phyloP scores from a whole-genome alignment of 2,888 invertebrate genomes.

The Trissonchulus sp. region DNA sequence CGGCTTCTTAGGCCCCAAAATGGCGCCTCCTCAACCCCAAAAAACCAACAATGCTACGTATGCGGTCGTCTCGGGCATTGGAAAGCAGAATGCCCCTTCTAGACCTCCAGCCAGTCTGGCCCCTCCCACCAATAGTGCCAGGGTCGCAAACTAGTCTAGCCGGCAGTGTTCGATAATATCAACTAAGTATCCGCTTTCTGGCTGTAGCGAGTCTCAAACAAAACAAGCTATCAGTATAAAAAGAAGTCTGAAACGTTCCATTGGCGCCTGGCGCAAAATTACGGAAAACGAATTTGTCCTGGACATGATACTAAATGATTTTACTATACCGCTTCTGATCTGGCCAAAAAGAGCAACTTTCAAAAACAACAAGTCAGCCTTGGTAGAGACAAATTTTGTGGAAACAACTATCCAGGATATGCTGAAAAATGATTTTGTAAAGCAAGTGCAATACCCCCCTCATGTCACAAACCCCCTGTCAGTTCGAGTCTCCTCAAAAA shows the following conservation, averaged over 20 bases:
- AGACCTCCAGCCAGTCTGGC: not conserved
- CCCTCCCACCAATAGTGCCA: not conserved
- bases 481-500: not conserved
- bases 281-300: not conserved
- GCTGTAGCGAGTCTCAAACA: too few species aligned
- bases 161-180: too few species aligned
- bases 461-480: constrained; percentile 3
- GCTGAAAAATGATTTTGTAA: too few species aligned
- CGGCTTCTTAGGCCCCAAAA: too few species aligned
- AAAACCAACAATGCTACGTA: constrained; percentile 1
- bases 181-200: too few species aligned
- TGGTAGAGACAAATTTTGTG: not conserved
- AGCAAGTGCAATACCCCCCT: too few species aligned
- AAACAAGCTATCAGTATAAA: too few species aligned
- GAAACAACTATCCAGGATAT: not conserved
- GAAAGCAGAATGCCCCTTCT: not conserved
- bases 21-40: too few species aligned
- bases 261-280: not conserved
- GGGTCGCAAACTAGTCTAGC: too few species aligned
- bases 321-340: not conserved
- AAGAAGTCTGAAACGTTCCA: not conserved
- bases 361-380: not conserved
- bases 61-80: not conserved
- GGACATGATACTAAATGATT: not conserved
- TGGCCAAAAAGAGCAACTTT: not conserved